Evolutionary conservation across 2,888 invertebrate species (phyloP).

Genomic region (Hyposoter dolosus): DNA sequence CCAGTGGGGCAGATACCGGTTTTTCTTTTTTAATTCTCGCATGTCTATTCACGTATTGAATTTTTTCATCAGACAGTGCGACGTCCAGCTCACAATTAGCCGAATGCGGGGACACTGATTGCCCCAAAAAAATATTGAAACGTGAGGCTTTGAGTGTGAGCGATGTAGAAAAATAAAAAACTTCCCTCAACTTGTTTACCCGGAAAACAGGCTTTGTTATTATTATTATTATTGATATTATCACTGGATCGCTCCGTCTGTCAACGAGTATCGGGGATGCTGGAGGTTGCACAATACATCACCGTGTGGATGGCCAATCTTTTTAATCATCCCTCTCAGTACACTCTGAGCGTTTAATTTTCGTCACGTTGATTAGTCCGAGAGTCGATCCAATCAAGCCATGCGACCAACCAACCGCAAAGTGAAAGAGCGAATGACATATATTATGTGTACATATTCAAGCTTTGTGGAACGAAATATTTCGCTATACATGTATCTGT

Average conservation of each 20-base stretch:
- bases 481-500: background rate
- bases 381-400: slow-evolving; percentile 63
- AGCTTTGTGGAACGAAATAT: background rate
- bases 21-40: slow-evolving; percentile 47
- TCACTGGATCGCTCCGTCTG: slow-evolving; percentile 30
- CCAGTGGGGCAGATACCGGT: slow-evolving; percentile 53
- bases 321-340: slow-evolving; percentile 36
- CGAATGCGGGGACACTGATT: slow-evolving; percentile 54
- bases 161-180: slow-evolving; percentile 38
- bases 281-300: slow-evolving; percentile 18
- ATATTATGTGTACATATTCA: background rate
- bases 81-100: slow-evolving; percentile 64
- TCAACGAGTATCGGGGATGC: slow-evolving; percentile 16
- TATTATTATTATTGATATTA: slow-evolving; percentile 46
- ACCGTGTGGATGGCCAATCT: slow-evolving; percentile 44
- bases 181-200: slow-evolving; percentile 55
- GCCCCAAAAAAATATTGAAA: slow-evolving; percentile 50
- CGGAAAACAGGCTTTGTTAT: slow-evolving; percentile 44
- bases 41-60: slow-evolving; percentile 44
- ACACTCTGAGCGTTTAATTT: slow-evolving; percentile 58
- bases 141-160: slow-evolving; percentile 11
- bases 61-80: slow-evolving; percentile 53
- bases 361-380: slow-evolving; percentile 65
- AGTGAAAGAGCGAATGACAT: slow-evolving; percentile 44
- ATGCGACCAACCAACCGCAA: slow-evolving; percentile 31